These are phyloP conservation scores for Tolmerus cingulatus DNA, from an alignment of 2,888 invertebrate genomes.

Conservation along the genomic window DNA sequence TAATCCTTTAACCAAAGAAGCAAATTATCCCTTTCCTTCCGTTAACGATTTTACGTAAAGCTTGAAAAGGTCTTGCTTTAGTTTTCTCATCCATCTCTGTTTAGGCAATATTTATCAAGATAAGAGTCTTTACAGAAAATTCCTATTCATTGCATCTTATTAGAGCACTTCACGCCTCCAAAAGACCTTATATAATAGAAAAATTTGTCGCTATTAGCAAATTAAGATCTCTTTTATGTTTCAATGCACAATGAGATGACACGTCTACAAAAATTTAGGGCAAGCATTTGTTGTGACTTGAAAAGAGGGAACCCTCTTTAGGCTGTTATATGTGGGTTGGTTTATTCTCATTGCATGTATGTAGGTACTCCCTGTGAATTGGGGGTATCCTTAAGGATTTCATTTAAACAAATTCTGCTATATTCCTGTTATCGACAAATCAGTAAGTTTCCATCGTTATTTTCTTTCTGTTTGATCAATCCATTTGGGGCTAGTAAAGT, in stretches of 20 bases:
- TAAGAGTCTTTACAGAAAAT: background rate
- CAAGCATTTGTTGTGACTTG: background rate
- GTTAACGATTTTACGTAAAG: background rate
- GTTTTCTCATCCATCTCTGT: background rate
- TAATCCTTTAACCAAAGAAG: background rate
- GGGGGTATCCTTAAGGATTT: slow-evolving; percentile 27
- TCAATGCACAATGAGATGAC: background rate
- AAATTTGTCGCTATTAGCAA: background rate
- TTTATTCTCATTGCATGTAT: background rate
- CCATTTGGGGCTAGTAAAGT: background rate
- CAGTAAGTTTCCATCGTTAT: slow-evolving; percentile 26
- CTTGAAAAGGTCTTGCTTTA: background rate
- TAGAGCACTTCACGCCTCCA: background rate
- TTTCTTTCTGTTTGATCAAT: slow-evolving; percentile 39
- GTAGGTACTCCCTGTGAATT: background rate
- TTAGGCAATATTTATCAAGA: background rate
- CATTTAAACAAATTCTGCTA: background rate
- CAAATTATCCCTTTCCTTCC: background rate
- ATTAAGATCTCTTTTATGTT: background rate
- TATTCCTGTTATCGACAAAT: slow-evolving; percentile 34
- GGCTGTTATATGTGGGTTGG: background rate
- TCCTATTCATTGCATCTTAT: background rate
- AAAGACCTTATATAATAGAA: background rate
- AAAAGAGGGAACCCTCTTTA: background rate
- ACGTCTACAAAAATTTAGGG: background rate